phyloP scores from a whole-genome alignment of 2,888 invertebrate species.

The Perithous albicinctus region DNA sequence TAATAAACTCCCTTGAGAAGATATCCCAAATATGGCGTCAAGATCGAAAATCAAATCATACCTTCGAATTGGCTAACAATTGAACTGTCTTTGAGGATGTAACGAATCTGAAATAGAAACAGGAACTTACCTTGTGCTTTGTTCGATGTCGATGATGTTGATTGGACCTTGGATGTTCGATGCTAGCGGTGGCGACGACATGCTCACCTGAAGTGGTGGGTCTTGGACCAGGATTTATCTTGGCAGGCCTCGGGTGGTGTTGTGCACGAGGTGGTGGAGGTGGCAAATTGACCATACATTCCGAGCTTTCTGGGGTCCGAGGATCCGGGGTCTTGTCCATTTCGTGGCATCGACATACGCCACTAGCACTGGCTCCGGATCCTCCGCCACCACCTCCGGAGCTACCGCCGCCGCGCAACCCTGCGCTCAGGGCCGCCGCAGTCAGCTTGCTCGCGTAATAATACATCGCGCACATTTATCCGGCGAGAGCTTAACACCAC shows the following conservation, averaged over 20 bases:
- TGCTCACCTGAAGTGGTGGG: conserved; percentile 76
- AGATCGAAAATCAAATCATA: too few species aligned
- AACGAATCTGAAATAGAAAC: too few species aligned
- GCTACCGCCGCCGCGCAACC: conserved; percentile 85
- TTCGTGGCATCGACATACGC: conserved; percentile 83
- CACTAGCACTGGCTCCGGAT: conserved; percentile 82
- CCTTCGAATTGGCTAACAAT: too few species aligned
- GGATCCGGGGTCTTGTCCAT: conserved; percentile 66
- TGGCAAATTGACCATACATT: conserved; percentile 62
- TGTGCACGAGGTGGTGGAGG: conserved; percentile 68
- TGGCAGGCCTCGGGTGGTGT: conserved; percentile 63
- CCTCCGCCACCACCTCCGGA: conserved; percentile 83
- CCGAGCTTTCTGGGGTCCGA: conserved; percentile 65
- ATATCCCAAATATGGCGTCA: too few species aligned
- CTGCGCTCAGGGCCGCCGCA: conserved; percentile 88
- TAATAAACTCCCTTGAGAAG: too few species aligned
- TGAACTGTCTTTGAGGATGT: too few species aligned
- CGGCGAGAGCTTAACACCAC: conserved; percentile 83
- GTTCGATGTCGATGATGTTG: conserved; percentile 81
- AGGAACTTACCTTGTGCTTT: conserved; percentile 81
- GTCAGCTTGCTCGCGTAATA: conserved; percentile 90
- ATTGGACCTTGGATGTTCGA: conserved; percentile 78
- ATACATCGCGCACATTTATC: conserved; percentile 88
- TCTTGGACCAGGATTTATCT: conserved; percentile 65
- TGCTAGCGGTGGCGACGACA: conserved; percentile 77